Percentiles rank a stretch among this genome's conserved stretches.
These are phyloP conservation scores for Grus americana DNA, from an alignment of 2,113 vertebrate genomes.

Conservation along the genomic window DNA sequence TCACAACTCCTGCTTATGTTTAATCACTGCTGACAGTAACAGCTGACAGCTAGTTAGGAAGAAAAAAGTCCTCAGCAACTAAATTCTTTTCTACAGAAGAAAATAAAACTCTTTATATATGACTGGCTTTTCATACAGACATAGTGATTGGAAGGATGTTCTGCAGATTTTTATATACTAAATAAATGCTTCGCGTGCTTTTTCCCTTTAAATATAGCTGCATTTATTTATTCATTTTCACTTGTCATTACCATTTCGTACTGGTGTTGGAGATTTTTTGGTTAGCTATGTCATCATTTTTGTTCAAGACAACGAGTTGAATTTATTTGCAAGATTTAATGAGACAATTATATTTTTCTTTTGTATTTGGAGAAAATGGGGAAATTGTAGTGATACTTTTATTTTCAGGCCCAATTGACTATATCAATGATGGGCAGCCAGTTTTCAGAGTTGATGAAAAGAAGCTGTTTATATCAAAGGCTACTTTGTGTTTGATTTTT, in stretches of 20 bases:
- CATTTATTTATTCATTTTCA: neutral
- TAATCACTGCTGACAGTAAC: conserved; percentile 75
- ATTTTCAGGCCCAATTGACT: neutral
- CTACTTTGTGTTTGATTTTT: neutral
- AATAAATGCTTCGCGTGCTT: conserved; percentile 12
- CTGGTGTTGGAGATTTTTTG: neutral
- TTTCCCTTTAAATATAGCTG: conserved; percentile 5
- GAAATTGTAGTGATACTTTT: neutral
- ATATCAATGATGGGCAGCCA: neutral
- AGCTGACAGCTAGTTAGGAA: conserved; percentile 70
- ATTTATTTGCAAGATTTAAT: neutral
- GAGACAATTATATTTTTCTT: neutral
- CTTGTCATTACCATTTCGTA: conserved; percentile 16
- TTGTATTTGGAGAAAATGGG: neutral
- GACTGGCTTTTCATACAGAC: conserved; percentile 44
- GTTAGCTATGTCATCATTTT: neutral
- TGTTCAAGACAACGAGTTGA: neutral
- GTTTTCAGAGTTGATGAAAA: neutral
- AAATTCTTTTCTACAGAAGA: conserved; percentile 20
- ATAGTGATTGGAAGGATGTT: conserved; percentile 41
- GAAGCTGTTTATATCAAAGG: neutral
- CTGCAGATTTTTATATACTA: conserved; percentile 24
- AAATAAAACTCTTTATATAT: conserved; percentile 13
- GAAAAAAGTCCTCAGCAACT: conserved; percentile 36
- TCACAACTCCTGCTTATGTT: conserved; percentile 71